Percentiles rank a stretch among this genome's conserved stretches.
Evolutionary conservation across 2,113 vertebrate species (phyloP).

Genomic region (Okapia johnstoni): DNA sequence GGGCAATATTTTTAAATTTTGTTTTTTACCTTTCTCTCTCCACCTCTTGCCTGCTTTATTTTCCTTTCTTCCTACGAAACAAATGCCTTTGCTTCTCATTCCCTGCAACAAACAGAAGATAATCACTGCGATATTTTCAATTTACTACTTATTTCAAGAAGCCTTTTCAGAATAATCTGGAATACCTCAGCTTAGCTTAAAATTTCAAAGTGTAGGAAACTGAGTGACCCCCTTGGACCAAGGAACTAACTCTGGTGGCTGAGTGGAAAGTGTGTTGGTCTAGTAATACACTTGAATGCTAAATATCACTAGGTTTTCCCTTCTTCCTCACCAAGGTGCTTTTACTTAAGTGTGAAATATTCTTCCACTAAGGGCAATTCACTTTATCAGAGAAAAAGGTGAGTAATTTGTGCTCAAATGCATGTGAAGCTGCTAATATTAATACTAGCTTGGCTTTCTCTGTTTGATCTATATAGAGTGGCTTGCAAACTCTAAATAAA

Average conservation of each 20-base stretch:
- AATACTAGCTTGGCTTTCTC: background rate
- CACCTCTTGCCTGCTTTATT: background rate
- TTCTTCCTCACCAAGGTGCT: background rate
- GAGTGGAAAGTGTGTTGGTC: accelerated
- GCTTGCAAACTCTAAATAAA: background rate
- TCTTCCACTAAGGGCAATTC: background rate
- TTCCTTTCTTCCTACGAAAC: background rate
- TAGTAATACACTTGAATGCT: background rate
- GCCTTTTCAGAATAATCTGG: background rate
- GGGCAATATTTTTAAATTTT: background rate
- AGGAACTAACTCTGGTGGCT: accelerated
- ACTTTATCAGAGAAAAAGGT: background rate
- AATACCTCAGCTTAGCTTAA: background rate
- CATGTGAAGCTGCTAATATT: background rate
- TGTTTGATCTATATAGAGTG: background rate
- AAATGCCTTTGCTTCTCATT: background rate
- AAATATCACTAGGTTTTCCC: accelerated
- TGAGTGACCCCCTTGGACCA: background rate
- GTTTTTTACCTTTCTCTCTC: background rate
- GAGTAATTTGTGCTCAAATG: background rate
- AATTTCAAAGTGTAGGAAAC: background rate
- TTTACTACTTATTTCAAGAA: background rate
- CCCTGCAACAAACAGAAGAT: background rate
- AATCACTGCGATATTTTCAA: background rate
- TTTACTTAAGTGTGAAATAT: background rate